Conservation (phyloP, 2,797 vertebrate species). For the Melanotaenia trifasciata region DNA sequence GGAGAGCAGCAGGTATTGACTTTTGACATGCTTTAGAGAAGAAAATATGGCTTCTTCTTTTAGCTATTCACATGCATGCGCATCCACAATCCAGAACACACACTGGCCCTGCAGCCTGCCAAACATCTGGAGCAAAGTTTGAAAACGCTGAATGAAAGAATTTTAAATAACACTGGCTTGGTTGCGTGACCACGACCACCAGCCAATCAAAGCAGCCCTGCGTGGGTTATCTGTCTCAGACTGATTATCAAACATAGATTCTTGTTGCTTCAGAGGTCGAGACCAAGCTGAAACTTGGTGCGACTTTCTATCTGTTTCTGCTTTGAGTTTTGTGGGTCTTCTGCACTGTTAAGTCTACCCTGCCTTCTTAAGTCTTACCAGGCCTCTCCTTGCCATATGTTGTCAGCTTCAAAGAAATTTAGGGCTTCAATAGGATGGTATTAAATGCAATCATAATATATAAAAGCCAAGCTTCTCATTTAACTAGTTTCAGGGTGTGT, state of each 20-base stretch:
- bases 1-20: conserved; percentile 58
- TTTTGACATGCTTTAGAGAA: conserved; percentile 67
- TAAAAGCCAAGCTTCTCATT: conserved; percentile 64
- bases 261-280: conserved; percentile 63
- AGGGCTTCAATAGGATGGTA: conserved; percentile 69
- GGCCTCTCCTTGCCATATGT: conserved; percentile 53
- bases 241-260: conserved; percentile 70
- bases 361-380: conserved; percentile 44
- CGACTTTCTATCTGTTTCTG: conserved; percentile 20
- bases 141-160: conserved; percentile 82
- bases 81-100: conserved; percentile 30
- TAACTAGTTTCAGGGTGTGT: conserved; percentile 61
- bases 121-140: conserved; percentile 85
- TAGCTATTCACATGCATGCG: conserved; percentile 45
- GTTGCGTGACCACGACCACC: conserved; percentile 65
- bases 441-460: conserved; percentile 79
- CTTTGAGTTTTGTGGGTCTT: conserved; percentile 41
- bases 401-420: conserved; percentile 74
- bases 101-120: conserved; percentile 61
- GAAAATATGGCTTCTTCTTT: conserved; percentile 56
- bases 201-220: conserved; percentile 80
- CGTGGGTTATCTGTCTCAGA: conserved; percentile 76
- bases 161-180: conserved; percentile 81
- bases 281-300: conserved; percentile 49
- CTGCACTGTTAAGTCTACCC: conserved; percentile 13